Evolutionary conservation across 2,888 invertebrate genomes (phyloP).

Genomic region (Caenorhabditis angaria): DNA sequence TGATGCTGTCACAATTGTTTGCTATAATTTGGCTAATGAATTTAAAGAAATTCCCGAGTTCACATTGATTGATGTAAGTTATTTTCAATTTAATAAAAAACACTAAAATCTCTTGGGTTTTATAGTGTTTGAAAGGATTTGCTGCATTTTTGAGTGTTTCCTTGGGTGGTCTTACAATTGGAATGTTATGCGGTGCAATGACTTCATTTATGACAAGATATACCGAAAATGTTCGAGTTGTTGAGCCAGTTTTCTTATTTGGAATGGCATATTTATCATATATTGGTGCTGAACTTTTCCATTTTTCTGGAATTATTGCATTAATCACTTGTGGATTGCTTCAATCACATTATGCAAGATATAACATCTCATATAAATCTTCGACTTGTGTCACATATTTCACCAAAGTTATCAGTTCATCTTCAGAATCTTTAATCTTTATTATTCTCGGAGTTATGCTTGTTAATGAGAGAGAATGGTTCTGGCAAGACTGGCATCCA

Average conservation of each 20-base stretch:
- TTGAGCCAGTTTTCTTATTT: constrained; percentile 76
- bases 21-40: constrained; percentile 76
- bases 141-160: constrained; percentile 76
- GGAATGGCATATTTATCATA: constrained; percentile 76
- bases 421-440: constrained; percentile 77
- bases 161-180: constrained; percentile 75
- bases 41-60: constrained; percentile 71
- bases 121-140: constrained; percentile 74
- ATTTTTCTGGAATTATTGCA: constrained; percentile 77
- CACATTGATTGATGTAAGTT: constrained; percentile 62
- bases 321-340: constrained; percentile 76
- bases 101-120: not conserved
- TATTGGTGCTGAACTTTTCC: constrained; percentile 76
- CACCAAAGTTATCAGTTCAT: constrained; percentile 75
- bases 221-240: constrained; percentile 73
- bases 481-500: constrained; percentile 66
- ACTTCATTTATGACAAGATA: constrained; percentile 74
- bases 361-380: constrained; percentile 76
- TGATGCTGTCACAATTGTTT: constrained; percentile 77
- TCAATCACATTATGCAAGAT: constrained; percentile 77
- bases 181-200: constrained; percentile 75
- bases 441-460: constrained; percentile 77
- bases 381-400: constrained; percentile 76
- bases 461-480: constrained; percentile 72
- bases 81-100: not conserved